A percentile compares a stretch with the other conserved stretches of the same genome.
phyloP scores from a whole-genome alignment of 2,113 vertebrate genomes.

The Otus sunia region DNA sequence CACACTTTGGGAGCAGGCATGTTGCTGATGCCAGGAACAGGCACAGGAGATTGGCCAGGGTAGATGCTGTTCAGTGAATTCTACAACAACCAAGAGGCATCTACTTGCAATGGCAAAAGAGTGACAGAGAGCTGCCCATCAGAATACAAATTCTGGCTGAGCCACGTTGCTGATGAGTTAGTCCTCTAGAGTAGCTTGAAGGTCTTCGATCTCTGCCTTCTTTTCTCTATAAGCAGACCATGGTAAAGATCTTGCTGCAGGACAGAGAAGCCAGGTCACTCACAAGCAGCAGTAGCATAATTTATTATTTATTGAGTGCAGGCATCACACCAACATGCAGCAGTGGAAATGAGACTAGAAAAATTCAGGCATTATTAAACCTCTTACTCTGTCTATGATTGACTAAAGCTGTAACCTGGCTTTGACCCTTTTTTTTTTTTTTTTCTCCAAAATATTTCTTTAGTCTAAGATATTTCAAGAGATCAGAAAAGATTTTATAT shows the following conservation, averaged over 20 bases:
- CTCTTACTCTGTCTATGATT: neutral
- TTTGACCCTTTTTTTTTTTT: neutral
- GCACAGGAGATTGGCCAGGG: neutral
- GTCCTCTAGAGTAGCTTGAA: neutral
- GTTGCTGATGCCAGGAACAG: neutral
- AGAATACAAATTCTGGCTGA: neutral
- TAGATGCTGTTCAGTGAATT: neutral
- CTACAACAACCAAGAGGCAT: neutral
- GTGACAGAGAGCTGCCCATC: neutral
- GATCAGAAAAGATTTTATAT: neutral
- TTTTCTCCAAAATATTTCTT: neutral
- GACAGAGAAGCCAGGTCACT: neutral
- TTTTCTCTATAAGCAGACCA: neutral
- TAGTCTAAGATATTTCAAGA: neutral
- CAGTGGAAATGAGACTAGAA: neutral
- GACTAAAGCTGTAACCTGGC: neutral
- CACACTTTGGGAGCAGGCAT: neutral
- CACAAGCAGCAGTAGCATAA: neutral
- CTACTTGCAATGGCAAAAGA: neutral
- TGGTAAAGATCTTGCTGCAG: neutral
- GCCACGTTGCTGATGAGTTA: neutral
- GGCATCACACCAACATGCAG: neutral
- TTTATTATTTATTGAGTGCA: slow-evolving; percentile 1
- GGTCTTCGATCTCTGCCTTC: fast-evolving
- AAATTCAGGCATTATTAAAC: neutral